Percentiles rank a stretch among this genome's conserved stretches.
phyloP scores from a whole-genome alignment of 1,140 invertebrate genomes.

The Chironomus striatipennis region DNA sequence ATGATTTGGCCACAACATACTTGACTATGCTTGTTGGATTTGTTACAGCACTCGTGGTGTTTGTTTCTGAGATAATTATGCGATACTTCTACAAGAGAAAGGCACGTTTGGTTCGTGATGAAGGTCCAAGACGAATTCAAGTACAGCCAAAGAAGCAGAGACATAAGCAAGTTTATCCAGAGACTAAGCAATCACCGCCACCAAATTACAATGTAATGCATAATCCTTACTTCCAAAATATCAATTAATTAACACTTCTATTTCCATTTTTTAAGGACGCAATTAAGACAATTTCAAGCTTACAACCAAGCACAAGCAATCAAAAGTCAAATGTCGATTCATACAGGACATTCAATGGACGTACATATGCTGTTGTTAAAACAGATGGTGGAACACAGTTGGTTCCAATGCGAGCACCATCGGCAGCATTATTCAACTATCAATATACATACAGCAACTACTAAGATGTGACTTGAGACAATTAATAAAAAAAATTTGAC shows the following conservation, averaged over 20 bases:
- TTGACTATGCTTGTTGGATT: conserved; percentile 53
- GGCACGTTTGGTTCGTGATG: neutral
- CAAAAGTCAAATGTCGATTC: conserved; percentile 37
- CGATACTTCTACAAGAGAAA: conserved; percentile 5
- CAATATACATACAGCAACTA: conserved; percentile 33
- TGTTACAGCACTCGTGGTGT: conserved; percentile 48
- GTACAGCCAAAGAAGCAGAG: neutral
- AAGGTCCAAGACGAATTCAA: neutral
- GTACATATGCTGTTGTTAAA: conserved; percentile 59
- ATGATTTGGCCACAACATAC: conserved; percentile 61
- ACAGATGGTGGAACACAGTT: conserved; percentile 50
- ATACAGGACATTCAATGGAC: conserved; percentile 52
- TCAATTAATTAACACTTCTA: too few relatives aligned
- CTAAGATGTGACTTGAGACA: neutral
- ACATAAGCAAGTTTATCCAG: neutral
- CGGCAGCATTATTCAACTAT: conserved; percentile 61
- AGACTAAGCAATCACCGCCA: neutral
- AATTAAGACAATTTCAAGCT: conserved; percentile 24
- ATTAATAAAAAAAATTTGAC: too few relatives aligned
- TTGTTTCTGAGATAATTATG: conserved; percentile 46
- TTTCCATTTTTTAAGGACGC: neutral
- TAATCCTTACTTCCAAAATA: too few relatives aligned
- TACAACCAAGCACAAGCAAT: conserved; percentile 22
- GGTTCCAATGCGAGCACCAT: conserved; percentile 59
- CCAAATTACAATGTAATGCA: neutral